These are phyloP conservation scores for Tor tambroides DNA, from an alignment of 2,113 vertebrate species.

Conservation along the genomic window DNA sequence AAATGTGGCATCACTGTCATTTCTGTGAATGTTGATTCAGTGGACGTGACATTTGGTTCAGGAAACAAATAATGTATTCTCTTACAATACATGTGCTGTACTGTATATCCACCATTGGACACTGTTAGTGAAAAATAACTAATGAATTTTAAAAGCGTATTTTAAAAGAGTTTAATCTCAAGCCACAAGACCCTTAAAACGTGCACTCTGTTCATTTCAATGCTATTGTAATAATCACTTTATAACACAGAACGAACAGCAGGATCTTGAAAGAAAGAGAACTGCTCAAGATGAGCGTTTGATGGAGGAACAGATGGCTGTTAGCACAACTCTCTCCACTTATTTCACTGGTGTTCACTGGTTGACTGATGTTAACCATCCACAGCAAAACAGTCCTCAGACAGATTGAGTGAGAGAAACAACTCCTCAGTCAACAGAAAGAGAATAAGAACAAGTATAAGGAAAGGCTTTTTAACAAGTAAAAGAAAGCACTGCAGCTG, in stretches of 20 bases:
- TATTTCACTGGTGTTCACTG: conserved; percentile 70
- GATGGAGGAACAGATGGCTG: conserved; percentile 48
- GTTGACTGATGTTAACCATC: conserved; percentile 80
- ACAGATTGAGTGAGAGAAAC: conserved; percentile 79
- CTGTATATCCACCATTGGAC: background rate
- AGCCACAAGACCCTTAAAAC: background rate
- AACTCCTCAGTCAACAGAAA: conserved; percentile 73
- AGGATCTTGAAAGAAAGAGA: conserved; percentile 25
- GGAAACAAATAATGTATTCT: background rate
- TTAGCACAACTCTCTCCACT: conserved; percentile 63
- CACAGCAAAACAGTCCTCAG: conserved; percentile 81
- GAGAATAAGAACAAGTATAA: conserved; percentile 9
- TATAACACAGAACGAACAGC: background rate
- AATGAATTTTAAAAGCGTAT: background rate
- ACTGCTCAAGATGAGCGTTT: conserved; percentile 23
- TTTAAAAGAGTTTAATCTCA: background rate
- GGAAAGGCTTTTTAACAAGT: background rate
- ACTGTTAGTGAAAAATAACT: background rate
- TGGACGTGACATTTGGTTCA: background rate
- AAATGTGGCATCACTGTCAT: too few species aligned
- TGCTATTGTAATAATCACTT: background rate
- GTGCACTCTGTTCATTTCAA: background rate
- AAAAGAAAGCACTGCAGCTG: background rate
- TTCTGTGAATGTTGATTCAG: too few species aligned
- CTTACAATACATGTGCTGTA: background rate